Evolutionary conservation across 2,797 vertebrate species (phyloP).

Genomic region (Acomys russatus): DNA sequence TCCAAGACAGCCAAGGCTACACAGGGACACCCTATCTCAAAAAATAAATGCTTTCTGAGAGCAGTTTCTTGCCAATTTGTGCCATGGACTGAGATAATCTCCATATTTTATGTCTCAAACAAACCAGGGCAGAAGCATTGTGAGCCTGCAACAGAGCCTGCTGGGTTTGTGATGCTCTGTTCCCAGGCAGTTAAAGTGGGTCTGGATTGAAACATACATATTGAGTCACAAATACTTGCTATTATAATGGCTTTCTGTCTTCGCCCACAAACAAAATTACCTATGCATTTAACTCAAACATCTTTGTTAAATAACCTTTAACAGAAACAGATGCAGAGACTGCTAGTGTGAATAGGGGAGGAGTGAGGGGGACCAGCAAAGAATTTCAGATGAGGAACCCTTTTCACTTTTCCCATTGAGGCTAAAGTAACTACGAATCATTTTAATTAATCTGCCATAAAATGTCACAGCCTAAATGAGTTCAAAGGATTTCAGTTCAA

Average conservation of each 20-base stretch:
- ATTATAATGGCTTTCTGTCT: not conserved
- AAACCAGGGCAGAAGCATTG: not conserved
- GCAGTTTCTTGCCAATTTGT: constrained; percentile 63
- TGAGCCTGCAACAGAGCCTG: not conserved
- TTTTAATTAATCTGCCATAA: constrained; percentile 89
- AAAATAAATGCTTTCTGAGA: constrained; percentile 34
- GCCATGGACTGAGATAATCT: not conserved
- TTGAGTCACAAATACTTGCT: not conserved
- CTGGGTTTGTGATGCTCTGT: constrained; percentile 36
- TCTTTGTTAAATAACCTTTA: constrained; percentile 63
- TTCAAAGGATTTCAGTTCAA: constrained; percentile 87
- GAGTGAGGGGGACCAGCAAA: constrained; percentile 66
- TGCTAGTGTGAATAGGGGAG: constrained; percentile 75
- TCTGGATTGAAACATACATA: not conserved
- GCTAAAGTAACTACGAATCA: constrained; percentile 85
- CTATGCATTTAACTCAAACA: constrained; percentile 69
- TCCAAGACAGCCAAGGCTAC: no score
- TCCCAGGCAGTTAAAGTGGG: constrained; percentile 53
- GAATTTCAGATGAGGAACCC: constrained; percentile 78
- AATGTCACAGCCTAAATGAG: constrained; percentile 86
- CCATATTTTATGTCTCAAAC: constrained; percentile 3
- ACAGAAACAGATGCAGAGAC: constrained; percentile 58
- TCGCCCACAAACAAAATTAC: not conserved
- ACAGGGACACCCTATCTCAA: no score
- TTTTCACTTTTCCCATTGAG: constrained; percentile 73